phyloP scores from a whole-genome alignment of 1,140 invertebrate genomes.

The Ctenoplectra terminalis region DNA sequence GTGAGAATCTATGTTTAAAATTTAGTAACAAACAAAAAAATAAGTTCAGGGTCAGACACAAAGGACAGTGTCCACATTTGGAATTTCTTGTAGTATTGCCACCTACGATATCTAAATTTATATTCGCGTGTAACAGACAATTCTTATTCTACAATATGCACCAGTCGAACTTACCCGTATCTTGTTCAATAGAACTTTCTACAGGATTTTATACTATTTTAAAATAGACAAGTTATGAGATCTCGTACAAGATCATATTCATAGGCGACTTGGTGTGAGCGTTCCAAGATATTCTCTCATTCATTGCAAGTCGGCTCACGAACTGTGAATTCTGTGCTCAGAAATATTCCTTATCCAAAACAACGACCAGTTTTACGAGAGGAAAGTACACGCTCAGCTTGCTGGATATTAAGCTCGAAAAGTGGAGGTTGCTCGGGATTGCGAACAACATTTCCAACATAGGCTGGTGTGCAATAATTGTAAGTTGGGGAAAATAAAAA shows the following conservation, averaged over 20 bases:
- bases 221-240: background rate
- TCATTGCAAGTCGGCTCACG: background rate
- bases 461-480: too few relatives aligned
- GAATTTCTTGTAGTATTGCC: too few relatives aligned
- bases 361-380: background rate
- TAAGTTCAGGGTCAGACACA: too few relatives aligned
- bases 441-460: background rate
- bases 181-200: background rate
- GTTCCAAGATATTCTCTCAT: background rate
- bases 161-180: too few relatives aligned
- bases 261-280: background rate
- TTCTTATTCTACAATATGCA: background rate
- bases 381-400: background rate
- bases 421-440: background rate
- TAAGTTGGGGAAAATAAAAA: background rate
- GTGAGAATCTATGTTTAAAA: too few relatives aligned
- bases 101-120: too few relatives aligned
- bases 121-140: background rate
- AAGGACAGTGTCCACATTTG: too few relatives aligned
- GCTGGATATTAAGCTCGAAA: background rate
- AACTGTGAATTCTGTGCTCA: background rate
- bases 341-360: background rate
- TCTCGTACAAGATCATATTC: background rate
- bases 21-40: too few relatives aligned
- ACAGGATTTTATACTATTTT: background rate